Percentiles rank a stretch among this genome's conserved stretches.
These are phyloP conservation scores for Hemicordylus capensis DNA, from an alignment of 2,113 vertebrate species.

Conservation along the genomic window DNA sequence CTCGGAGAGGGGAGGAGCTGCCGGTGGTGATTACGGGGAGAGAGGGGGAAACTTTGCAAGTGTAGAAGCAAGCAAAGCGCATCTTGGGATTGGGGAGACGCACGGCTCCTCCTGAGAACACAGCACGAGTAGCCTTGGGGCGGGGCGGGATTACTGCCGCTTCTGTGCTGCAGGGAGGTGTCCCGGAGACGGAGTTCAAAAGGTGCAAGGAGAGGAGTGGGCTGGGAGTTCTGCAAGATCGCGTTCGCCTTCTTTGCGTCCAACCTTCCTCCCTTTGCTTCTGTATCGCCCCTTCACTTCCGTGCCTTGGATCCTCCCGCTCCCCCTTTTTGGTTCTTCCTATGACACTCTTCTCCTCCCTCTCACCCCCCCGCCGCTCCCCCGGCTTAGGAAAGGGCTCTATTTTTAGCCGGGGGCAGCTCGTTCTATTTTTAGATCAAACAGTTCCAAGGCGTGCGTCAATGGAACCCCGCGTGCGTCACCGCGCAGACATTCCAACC, in stretches of 20 bases:
- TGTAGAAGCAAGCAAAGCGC: neutral
- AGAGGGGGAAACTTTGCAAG: no score
- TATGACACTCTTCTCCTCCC: neutral
- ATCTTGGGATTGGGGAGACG: no score
- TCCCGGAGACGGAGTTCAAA: neutral
- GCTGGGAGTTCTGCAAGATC: neutral
- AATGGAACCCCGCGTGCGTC: slow-evolving; percentile 97
- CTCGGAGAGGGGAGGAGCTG: neutral
- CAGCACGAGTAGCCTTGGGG: neutral
- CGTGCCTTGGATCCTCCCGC: neutral
- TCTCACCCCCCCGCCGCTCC: no score
- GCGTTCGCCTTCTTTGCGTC: neutral
- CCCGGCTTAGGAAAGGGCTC: slow-evolving; percentile 30
- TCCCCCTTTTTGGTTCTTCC: neutral
- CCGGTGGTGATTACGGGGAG: neutral
- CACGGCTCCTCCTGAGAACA: no score
- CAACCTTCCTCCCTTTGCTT: neutral
- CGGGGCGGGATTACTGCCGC: neutral
- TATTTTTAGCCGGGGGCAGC: slow-evolving; percentile 82
- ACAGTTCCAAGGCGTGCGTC: slow-evolving; percentile 84
- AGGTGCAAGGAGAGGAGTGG: no score
- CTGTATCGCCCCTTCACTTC: neutral
- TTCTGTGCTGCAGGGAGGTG: neutral
- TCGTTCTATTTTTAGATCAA: slow-evolving; percentile 87
- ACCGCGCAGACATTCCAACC: slow-evolving; percentile 75